These are phyloP conservation scores for Rhincodon typus DNA, from an alignment of 2,797 vertebrate genomes.

Conservation along the genomic window DNA sequence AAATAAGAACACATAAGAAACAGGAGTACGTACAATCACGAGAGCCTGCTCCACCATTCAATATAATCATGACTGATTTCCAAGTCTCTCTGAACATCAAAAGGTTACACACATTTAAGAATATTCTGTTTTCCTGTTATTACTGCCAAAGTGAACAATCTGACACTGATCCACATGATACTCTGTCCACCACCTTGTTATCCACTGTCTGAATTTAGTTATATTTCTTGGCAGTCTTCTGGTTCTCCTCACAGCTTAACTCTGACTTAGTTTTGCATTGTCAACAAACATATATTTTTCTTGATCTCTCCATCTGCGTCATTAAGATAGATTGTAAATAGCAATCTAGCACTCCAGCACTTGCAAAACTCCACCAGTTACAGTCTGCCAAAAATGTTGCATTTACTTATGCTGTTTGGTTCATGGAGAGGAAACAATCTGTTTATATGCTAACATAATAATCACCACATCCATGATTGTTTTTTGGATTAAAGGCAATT, in stretches of 20 bases:
- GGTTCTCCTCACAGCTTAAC: background rate
- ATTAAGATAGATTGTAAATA: background rate
- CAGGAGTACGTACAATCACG: background rate
- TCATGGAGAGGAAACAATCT: background rate
- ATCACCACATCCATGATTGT: background rate
- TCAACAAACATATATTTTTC: background rate
- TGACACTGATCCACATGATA: background rate
- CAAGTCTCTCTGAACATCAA: too few species aligned
- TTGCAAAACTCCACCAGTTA: background rate
- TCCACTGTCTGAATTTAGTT: background rate
- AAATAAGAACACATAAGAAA: background rate
- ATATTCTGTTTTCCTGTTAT: background rate
- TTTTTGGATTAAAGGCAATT: too few species aligned
- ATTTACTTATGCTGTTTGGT: background rate
- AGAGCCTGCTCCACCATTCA: background rate
- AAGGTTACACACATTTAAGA: too few species aligned
- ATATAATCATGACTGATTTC: background rate
- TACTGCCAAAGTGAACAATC: background rate
- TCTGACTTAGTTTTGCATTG: background rate
- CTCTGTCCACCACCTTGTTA: too few species aligned
- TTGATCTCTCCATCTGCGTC: background rate
- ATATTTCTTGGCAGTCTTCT: background rate
- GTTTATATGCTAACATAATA: background rate
- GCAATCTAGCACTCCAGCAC: background rate
- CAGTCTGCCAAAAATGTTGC: background rate